phyloP scores from a whole-genome alignment of 2,113 vertebrate species.

The Polypterus bichir region DNA sequence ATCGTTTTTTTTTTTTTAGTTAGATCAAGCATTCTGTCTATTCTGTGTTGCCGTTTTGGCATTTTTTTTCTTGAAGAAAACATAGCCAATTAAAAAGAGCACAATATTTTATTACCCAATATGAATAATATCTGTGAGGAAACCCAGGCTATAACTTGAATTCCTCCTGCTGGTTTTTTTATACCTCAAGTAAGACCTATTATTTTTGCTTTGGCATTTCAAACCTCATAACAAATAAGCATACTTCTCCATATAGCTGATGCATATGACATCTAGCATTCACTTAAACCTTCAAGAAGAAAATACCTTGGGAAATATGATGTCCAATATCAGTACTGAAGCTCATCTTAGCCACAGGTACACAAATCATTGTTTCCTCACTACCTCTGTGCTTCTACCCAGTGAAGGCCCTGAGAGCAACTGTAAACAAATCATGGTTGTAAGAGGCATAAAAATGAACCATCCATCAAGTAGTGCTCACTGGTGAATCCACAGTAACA shows the following conservation, averaged over 20 bases:
- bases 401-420: conserved; percentile 24
- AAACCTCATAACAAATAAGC: conserved; percentile 25
- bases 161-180: conserved; percentile 12
- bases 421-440: conserved; percentile 37
- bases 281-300: conserved; percentile 27
- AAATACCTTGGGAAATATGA: conserved; percentile 41
- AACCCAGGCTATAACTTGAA: not conserved
- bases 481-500: conserved; percentile 25
- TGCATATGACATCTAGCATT: conserved; percentile 36
- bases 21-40: too few relatives aligned
- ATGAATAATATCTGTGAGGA: too few relatives aligned
- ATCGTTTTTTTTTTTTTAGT: too few relatives aligned
- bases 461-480: conserved; percentile 28
- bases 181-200: conserved; percentile 12
- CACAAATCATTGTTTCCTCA: conserved; percentile 31
- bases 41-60: too few relatives aligned
- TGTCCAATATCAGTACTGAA: conserved; percentile 35
- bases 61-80: too few relatives aligned
- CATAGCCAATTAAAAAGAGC: too few relatives aligned
- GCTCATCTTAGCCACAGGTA: conserved; percentile 36
- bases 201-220: conserved; percentile 9
- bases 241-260: conserved; percentile 30
- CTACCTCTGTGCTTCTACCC: conserved; percentile 14
- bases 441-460: conserved; percentile 34
- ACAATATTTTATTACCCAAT: too few relatives aligned